Conservation (phyloP, 2,888 invertebrate genomes). For the Lithophane ornitopus region DNA sequence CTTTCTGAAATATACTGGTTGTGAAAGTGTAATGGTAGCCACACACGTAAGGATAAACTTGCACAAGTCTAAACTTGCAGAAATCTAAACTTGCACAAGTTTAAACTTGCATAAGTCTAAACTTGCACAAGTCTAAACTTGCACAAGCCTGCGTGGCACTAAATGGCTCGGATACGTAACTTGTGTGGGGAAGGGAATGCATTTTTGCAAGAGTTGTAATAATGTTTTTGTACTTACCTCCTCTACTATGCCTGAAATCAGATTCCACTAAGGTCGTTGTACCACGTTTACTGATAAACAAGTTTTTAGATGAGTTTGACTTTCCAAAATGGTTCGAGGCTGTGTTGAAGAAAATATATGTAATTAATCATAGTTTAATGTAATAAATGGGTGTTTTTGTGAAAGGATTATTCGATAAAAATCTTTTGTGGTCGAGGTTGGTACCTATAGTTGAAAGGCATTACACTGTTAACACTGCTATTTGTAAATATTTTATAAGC, state of each 20-base stretch:
- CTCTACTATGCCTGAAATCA: neutral
- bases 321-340: conserved; percentile 1
- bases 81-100: too few relatives aligned
- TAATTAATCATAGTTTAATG: conserved; percentile 35
- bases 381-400: conserved; percentile 22
- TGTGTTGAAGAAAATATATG: conserved; percentile 13
- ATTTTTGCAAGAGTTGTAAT: neutral
- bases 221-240: neutral
- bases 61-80: too few relatives aligned
- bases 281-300: neutral
- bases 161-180: too few relatives aligned
- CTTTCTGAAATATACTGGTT: neutral
- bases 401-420: conserved; percentile 4
- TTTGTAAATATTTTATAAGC: too few relatives aligned
- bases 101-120: too few relatives aligned
- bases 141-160: too few relatives aligned
- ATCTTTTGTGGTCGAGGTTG: neutral
- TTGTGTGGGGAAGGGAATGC: neutral
- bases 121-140: too few relatives aligned
- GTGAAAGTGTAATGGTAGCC: neutral
- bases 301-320: neutral
- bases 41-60: too few relatives aligned
- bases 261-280: neutral
- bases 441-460: neutral
- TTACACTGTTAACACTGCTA: neutral